Base-by-base conservation (phyloP, 2,797 vertebrate species). In the Peromyscus nudipes region DNA sequence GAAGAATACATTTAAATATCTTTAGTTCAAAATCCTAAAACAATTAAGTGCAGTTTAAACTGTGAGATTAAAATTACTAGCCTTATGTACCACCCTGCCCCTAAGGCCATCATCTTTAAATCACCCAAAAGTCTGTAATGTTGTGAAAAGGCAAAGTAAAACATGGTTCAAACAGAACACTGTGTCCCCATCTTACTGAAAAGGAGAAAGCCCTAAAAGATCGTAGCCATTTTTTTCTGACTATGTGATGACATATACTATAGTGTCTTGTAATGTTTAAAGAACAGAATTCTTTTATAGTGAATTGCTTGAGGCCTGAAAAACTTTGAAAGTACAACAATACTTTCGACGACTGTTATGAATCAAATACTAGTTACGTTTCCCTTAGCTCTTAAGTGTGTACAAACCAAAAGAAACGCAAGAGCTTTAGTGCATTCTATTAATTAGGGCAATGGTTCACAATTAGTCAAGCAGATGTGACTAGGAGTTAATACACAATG, bases 1-100 rank as follows among this genome's bases (percentile, higher is more conserved):
- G 90, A 91, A 89, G 2, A 57, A 97, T 86, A 97, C 17, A 96
- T 88, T 89, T 95, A 83, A 55, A 93, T 92, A 34, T 96, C 80
- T 82, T 96, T 91, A 97, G 34, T 90, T 55, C 34, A 91, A 86
- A 69, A 94, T 67, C 17, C n/a, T 83, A 43, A 86, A 40, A 90
- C 25, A 87, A 16, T 85, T 71, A 55, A 71, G 64, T 27, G 77
- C 31, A 87, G 25, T 57, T 84, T 76, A 88, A 90, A 93, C 52
- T 76, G 1, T 65, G 80, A 73, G 9, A 89, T 31, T 93, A 89
- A 46, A 86, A 67, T 71, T 64, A 91, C 3, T 27, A 4, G 65
- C 64, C 34, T 52, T 86, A 52, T 86, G 34, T 9, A 52, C 31
- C 5, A 87, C 12, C 3, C 19, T 60, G 34, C 12, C 94, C 80